A percentile compares a stretch with the other conserved stretches of the same genome.
Evolutionary conservation across 92 coral and sea anemone species (phyloP).

Genomic region (Paramuricea clavata): DNA sequence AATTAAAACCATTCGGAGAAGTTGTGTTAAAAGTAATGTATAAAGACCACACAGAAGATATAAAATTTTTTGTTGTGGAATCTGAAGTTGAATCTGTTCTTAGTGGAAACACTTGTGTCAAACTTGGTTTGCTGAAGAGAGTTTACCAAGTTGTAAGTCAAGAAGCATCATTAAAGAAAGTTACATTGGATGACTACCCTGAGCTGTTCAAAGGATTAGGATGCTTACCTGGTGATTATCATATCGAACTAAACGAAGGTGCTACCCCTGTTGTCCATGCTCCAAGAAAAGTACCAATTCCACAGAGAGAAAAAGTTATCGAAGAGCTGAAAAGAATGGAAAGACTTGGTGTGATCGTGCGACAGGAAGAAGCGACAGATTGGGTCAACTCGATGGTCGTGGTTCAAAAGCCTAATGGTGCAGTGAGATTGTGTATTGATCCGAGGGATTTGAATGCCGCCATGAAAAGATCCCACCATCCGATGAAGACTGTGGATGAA

Average conservation of each 20-base stretch:
- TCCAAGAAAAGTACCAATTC: constrained; percentile 26
- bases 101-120: constrained; percentile 22
- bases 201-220: constrained; percentile 33
- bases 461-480: constrained; percentile 15
- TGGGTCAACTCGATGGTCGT: constrained; percentile 44
- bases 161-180: constrained; percentile 1
- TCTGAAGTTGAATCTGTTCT: neutral
- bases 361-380: constrained; percentile 7
- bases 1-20: too few species aligned
- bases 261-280: constrained; percentile 32
- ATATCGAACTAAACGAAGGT: too few species aligned
- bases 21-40: neutral
- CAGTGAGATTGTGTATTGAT: neutral
- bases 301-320: constrained; percentile 12
- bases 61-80: neutral
- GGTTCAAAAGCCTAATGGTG: constrained; percentile 5
- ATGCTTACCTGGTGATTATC: constrained; percentile 41
- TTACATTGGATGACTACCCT: neutral
- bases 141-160: too few species aligned
- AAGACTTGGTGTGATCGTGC: constrained; percentile 22
- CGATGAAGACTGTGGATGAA: too few species aligned
- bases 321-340: constrained; percentile 39
- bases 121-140: constrained; percentile 60
- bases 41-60: neutral
- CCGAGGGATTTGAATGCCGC: neutral